Conservation (phyloP, 2,797 vertebrate species). For the Chaunax sp. region DNA sequence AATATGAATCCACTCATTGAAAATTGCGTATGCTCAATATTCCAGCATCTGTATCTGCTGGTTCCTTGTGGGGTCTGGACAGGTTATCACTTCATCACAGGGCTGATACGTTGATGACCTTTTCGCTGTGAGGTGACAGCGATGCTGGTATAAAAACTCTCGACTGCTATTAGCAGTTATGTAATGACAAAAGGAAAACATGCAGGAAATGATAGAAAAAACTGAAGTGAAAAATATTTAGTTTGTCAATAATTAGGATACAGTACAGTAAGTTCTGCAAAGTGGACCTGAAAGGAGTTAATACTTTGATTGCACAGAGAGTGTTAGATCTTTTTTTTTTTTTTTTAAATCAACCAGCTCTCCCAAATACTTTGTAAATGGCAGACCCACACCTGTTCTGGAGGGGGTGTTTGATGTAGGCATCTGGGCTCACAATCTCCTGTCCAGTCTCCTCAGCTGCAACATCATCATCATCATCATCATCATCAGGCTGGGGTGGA, state of each 20-base stretch:
- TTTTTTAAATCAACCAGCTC: too few relatives aligned
- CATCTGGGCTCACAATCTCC: slow-evolving; percentile 94
- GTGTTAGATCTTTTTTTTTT: too few relatives aligned
- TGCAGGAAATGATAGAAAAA: neutral
- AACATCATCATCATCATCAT: slow-evolving; percentile 92
- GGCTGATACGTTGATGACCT: neutral
- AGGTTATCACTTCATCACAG: neutral
- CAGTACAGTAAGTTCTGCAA: too few relatives aligned
- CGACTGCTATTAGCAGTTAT: neutral
- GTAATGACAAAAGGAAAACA: too few relatives aligned
- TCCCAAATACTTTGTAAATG: neutral
- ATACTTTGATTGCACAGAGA: too few relatives aligned
- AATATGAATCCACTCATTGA: neutral
- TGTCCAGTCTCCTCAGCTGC: slow-evolving; percentile 82
- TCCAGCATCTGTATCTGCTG: neutral
- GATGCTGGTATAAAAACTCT: too few relatives aligned
- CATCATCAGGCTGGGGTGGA: slow-evolving; percentile 87
- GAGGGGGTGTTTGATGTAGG: slow-evolving; percentile 97
- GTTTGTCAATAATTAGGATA: neutral
- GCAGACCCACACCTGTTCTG: slow-evolving; percentile 90
- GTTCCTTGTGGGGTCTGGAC: neutral
- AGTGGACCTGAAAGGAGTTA: too few relatives aligned
- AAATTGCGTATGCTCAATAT: neutral
- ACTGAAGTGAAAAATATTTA: neutral
- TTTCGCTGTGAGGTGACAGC: neutral